Conservation (phyloP, 2,888 invertebrate species). For the Mimumesa dahlbomi region DNA sequence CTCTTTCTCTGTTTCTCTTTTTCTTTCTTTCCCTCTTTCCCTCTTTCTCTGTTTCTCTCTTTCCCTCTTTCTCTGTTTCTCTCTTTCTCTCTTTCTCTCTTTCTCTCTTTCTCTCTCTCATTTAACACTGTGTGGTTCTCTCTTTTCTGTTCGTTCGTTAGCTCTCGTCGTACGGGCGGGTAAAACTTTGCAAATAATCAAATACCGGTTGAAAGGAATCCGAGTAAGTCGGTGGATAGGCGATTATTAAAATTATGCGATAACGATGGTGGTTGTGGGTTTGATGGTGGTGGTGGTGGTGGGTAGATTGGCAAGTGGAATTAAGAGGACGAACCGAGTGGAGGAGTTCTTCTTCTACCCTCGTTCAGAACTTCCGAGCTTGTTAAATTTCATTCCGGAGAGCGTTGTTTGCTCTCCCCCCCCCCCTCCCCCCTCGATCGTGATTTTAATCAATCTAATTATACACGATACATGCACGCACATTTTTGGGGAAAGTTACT, state of each 20-base stretch:
- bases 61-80: background rate
- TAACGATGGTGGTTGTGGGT: conserved; percentile 1
- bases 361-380: background rate
- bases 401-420: conserved; percentile 23
- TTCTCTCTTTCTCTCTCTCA: background rate
- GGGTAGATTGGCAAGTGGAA: background rate
- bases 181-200: conserved; percentile 38
- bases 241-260: conserved; percentile 31
- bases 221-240: background rate
- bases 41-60: background rate
- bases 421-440: no score
- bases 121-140: no score
- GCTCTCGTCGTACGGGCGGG: conserved; percentile 6
- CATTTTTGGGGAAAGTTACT: background rate
- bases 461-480: background rate
- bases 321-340: background rate
- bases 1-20: no score
- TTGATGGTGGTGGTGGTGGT: no score
- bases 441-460: conserved; percentile 5
- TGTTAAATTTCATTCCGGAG: background rate
- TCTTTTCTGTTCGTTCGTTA: conserved; percentile 26
- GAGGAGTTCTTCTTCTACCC: background rate
- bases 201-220: conserved; percentile 14
- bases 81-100: background rate
- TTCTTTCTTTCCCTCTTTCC: no score